A percentile compares a stretch with the other conserved stretches of the same genome.
These are phyloP conservation scores for Anas platyrhynchos DNA, from an alignment of 2,113 vertebrate genomes.

Conservation along the genomic window DNA sequence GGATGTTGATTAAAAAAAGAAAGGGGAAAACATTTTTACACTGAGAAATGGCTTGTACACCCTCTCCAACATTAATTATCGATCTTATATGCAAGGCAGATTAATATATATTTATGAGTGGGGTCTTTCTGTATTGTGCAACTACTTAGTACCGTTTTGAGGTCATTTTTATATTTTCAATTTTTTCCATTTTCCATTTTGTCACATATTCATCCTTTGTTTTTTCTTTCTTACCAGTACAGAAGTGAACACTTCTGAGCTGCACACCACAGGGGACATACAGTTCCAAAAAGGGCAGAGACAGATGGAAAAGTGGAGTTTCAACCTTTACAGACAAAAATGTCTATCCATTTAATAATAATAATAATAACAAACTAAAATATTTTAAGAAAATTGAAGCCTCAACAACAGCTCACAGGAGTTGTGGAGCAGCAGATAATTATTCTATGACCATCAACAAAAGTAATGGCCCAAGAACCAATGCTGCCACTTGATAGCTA, in stretches of 20 bases:
- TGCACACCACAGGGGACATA: slow-evolving; percentile 50
- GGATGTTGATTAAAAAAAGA: slow-evolving; percentile 48
- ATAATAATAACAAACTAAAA: slow-evolving; percentile 34
- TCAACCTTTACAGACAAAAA: slow-evolving; percentile 71
- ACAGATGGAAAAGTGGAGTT: slow-evolving; percentile 59
- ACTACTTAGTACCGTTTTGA: slow-evolving; percentile 67
- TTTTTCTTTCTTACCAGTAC: slow-evolving; percentile 1
- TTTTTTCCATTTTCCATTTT: slow-evolving; percentile 37
- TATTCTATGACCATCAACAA: slow-evolving; percentile 5
- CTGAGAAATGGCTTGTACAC: slow-evolving; percentile 16
- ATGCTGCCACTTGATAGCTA: slow-evolving; percentile 38
- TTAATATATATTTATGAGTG: slow-evolving; percentile 70
- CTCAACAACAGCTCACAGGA: background rate
- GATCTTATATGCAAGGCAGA: slow-evolving; percentile 49
- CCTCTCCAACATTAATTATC: slow-evolving; percentile 62
- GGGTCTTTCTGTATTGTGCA: slow-evolving; percentile 21
- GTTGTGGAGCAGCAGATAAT: background rate
- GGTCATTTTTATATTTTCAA: slow-evolving; percentile 51
- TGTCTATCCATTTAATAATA: slow-evolving; percentile 53
- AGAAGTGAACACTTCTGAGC: slow-evolving; percentile 60
- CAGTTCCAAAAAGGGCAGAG: slow-evolving; percentile 73
- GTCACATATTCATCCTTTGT: slow-evolving; percentile 34
- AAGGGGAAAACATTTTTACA: slow-evolving; percentile 23
- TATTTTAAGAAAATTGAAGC: slow-evolving; percentile 61
- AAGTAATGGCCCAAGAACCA: slow-evolving; percentile 39